phyloP scores from a whole-genome alignment of 1,140 invertebrate genomes.

The Bombus confusus region DNA sequence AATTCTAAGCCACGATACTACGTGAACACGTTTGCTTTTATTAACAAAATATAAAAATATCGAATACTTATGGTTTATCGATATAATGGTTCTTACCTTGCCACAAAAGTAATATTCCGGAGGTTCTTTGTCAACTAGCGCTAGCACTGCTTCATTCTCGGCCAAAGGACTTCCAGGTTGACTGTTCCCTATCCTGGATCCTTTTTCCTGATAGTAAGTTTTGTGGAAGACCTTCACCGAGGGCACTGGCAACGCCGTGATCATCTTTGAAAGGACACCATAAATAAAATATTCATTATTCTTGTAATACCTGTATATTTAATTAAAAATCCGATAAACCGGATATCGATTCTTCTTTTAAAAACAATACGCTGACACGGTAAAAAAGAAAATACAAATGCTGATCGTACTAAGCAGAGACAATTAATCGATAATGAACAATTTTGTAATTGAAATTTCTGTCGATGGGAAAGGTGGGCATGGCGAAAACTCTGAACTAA shows the following conservation, averaged over 20 bases:
- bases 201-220: slow-evolving; percentile 80
- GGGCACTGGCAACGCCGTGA: slow-evolving; percentile 80
- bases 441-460: slow-evolving; percentile 4
- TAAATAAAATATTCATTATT: neutral
- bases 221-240: slow-evolving; percentile 81
- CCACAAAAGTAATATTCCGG: slow-evolving; percentile 88
- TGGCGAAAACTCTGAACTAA: too few species aligned
- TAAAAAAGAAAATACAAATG: neutral
- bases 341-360: neutral
- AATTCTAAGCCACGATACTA: neutral
- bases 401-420: neutral
- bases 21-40: neutral
- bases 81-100: slow-evolving; percentile 82
- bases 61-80: neutral
- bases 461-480: neutral
- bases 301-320: too few species aligned
- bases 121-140: slow-evolving; percentile 77
- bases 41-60: neutral
- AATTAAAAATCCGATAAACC: slow-evolving; percentile 1
- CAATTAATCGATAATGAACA: neutral
- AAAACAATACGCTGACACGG: too few species aligned
- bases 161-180: slow-evolving; percentile 78
- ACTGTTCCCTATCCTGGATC: slow-evolving; percentile 75
- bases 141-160: slow-evolving; percentile 77
- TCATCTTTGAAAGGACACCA: slow-evolving; percentile 71